These are phyloP conservation scores for Hesperophylax magnus DNA, from an alignment of 1,140 invertebrate species.

Conservation along the genomic window DNA sequence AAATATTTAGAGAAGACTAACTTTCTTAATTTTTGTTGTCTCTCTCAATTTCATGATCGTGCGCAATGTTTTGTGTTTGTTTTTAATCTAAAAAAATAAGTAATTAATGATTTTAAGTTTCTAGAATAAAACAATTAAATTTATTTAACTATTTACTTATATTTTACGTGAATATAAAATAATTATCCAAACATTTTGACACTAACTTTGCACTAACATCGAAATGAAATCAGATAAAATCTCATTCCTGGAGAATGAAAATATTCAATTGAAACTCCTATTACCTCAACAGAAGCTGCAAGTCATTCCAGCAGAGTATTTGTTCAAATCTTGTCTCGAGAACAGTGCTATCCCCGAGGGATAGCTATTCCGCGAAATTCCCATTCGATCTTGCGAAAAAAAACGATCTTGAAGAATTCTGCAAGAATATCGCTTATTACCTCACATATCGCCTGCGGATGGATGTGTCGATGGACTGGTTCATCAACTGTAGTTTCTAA, in stretches of 20 bases:
- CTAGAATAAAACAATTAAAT: too few species aligned
- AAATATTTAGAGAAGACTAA: too few species aligned
- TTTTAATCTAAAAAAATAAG: too few species aligned
- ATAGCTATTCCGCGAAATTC: constrained; percentile 32
- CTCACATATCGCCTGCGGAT: constrained; percentile 26
- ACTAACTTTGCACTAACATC: too few species aligned
- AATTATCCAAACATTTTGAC: too few species aligned
- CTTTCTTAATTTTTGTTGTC: too few species aligned
- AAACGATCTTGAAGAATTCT: constrained; percentile 40
- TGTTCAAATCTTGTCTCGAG: constrained; percentile 43
- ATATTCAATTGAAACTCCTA: constrained; percentile 26
- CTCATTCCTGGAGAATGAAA: not conserved
- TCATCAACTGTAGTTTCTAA: not conserved
- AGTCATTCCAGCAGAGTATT: constrained; percentile 43
- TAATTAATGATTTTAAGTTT: too few species aligned
- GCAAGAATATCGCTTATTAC: constrained; percentile 47
- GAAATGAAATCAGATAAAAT: too few species aligned
- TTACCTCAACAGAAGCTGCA: constrained; percentile 21
- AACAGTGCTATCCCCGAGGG: constrained; percentile 42
- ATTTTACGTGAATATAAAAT: too few species aligned
- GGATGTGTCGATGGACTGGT: constrained; percentile 26
- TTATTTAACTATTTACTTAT: too few species aligned
- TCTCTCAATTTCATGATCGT: too few species aligned
- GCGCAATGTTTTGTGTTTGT: too few species aligned
- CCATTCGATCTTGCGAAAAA: constrained; percentile 40